A percentile compares a stretch with the other conserved stretches of the same genome.
Evolutionary conservation across 2,797 vertebrate species (phyloP).

Genomic region (Chaunax sp.): DNA sequence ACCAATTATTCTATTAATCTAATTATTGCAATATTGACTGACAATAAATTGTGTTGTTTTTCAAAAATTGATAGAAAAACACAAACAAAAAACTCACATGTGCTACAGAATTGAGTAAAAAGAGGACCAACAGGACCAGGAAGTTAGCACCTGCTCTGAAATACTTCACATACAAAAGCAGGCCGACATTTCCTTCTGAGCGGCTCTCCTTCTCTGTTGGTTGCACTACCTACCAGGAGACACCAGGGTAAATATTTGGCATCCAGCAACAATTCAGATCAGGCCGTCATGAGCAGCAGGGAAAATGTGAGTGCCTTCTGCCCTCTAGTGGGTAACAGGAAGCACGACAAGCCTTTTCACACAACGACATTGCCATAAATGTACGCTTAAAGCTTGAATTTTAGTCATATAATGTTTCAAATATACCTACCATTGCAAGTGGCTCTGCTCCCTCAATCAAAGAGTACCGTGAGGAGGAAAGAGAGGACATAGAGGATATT

Average conservation of each 20-base stretch:
- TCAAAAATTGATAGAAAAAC: background rate
- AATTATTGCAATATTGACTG: too few species aligned
- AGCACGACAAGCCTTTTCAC: slow-evolving; percentile 11
- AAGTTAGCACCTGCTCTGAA: slow-evolving; percentile 87
- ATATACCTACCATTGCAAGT: slow-evolving; percentile 67
- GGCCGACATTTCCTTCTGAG: slow-evolving; percentile 85
- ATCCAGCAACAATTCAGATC: slow-evolving; percentile 35
- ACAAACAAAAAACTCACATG: slow-evolving; percentile 81
- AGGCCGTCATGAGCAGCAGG: slow-evolving; percentile 13
- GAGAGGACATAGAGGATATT: slow-evolving; percentile 87
- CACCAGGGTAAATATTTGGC: slow-evolving; percentile 47
- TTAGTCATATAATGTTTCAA: background rate
- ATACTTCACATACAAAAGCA: slow-evolving; percentile 89
- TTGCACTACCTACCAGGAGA: slow-evolving; percentile 76
- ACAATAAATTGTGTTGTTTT: background rate
- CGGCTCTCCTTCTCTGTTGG: slow-evolving; percentile 85
- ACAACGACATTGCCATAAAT: background rate
- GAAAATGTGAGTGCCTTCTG: slow-evolving; percentile 57
- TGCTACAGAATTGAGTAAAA: slow-evolving; percentile 84
- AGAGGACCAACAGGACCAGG: slow-evolving; percentile 82
- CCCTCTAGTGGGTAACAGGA: slow-evolving; percentile 71
- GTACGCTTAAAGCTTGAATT: background rate
- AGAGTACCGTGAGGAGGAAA: slow-evolving; percentile 87
- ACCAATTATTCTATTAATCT: background rate
- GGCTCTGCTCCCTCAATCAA: slow-evolving; percentile 85